These are phyloP conservation scores for Lytechinus variegatus DNA, from an alignment of 35 echinoderm and acorn worm genomes.

Conservation along the genomic window DNA sequence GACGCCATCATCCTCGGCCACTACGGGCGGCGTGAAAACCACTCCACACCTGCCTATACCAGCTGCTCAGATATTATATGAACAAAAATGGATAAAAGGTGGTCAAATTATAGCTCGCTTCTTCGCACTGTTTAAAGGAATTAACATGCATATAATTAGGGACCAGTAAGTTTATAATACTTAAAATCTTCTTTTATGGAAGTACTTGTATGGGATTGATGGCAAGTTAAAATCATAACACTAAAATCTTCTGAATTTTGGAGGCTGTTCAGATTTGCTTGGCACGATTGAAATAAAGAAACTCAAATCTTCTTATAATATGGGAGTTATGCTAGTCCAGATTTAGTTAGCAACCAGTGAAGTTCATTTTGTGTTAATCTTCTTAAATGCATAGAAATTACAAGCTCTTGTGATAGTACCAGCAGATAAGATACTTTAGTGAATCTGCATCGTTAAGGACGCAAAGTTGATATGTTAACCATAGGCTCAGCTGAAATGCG, in stretches of 20 bases:
- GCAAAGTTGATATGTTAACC: background rate
- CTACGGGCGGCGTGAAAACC: background rate
- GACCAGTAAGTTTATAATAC: background rate
- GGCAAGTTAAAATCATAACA: conserved; percentile 1
- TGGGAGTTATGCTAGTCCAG: no score
- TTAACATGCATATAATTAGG: background rate
- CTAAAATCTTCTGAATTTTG: background rate
- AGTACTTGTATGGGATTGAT: background rate
- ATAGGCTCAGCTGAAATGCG: background rate
- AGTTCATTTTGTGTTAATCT: no score
- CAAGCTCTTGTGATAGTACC: no score
- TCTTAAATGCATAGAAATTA: no score
- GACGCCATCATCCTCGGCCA: background rate
- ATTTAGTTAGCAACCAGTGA: no score
- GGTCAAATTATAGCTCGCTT: background rate
- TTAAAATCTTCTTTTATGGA: background rate
- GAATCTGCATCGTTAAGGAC: no score
- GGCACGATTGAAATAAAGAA: no score
- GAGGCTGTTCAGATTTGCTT: no score
- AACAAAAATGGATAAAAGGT: background rate
- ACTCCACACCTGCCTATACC: background rate
- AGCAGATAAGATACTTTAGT: no score
- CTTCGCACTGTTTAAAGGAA: background rate
- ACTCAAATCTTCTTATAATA: no score
- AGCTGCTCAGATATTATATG: background rate